A percentile compares a stretch with the other conserved stretches of the same genome.
Evolutionary conservation across 2,113 vertebrate species (phyloP).

Genomic region (Apus apus): DNA sequence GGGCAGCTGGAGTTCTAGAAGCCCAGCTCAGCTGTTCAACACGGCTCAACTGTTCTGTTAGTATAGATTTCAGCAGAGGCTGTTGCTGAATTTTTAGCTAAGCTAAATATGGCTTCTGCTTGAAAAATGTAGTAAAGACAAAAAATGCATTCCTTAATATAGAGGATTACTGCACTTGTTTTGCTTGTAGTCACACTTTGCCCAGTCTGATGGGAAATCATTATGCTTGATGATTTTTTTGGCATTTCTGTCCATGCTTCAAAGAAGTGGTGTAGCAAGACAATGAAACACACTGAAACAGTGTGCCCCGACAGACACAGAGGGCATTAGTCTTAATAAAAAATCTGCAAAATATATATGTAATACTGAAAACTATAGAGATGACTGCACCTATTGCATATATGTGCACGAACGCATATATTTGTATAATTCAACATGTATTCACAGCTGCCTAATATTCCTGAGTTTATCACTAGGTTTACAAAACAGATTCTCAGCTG

Average conservation of each 20-base stretch:
- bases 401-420: background rate
- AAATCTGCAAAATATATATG: background rate
- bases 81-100: background rate
- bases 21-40: background rate
- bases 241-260: background rate
- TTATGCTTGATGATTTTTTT: background rate
- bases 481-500: background rate
- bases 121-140: background rate
- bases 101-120: background rate
- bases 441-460: background rate
- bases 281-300: background rate
- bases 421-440: background rate
- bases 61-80: background rate
- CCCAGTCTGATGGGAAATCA: background rate
- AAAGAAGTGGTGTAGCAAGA: background rate
- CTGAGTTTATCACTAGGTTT: background rate
- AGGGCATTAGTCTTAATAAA: background rate
- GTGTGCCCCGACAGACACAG: background rate
- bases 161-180: background rate
- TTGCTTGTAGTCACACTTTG: background rate
- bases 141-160: background rate
- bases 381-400: background rate
- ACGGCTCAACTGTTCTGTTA: background rate
- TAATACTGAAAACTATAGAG: background rate
- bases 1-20: background rate